A percentile compares a stretch with the other conserved stretches of the same genome.
phyloP scores from a whole-genome alignment of 1,140 invertebrate species.

The Antheraea pernyi region DNA sequence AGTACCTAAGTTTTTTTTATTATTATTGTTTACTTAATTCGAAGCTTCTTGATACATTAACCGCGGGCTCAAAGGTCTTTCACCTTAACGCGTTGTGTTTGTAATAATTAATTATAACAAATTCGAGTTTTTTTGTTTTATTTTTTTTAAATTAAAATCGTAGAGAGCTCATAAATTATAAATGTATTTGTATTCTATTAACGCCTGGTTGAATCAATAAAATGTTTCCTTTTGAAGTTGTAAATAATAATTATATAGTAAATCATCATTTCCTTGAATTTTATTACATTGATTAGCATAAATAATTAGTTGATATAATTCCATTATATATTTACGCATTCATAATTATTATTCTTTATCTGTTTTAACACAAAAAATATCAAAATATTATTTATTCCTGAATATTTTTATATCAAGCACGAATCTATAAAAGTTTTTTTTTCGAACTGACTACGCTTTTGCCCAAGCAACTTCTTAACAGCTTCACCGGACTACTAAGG shows the following conservation, averaged over 20 bases:
- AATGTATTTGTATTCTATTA: neutral
- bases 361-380: no score
- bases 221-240: neutral
- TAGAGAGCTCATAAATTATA: neutral
- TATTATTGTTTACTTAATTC: constrained; percentile 43
- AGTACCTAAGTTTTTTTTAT: constrained; percentile 40
- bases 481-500: no score
- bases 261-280: neutral
- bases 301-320: neutral
- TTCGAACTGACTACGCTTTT: no score
- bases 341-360: no score
- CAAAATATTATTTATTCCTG: no score
- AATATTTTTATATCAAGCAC: no score
- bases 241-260: neutral
- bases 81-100: constrained; percentile 30
- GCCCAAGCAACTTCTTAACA: no score
- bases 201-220: neutral
- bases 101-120: neutral
- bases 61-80: constrained; percentile 39
- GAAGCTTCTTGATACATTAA: constrained; percentile 20
- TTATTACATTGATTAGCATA: neutral
- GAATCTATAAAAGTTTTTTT: no score
- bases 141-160: neutral
- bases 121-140: neutral
- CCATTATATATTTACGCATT: no score